Conservation (phyloP, 2,797 vertebrate species). For the Loris lydekkerianus region DNA sequence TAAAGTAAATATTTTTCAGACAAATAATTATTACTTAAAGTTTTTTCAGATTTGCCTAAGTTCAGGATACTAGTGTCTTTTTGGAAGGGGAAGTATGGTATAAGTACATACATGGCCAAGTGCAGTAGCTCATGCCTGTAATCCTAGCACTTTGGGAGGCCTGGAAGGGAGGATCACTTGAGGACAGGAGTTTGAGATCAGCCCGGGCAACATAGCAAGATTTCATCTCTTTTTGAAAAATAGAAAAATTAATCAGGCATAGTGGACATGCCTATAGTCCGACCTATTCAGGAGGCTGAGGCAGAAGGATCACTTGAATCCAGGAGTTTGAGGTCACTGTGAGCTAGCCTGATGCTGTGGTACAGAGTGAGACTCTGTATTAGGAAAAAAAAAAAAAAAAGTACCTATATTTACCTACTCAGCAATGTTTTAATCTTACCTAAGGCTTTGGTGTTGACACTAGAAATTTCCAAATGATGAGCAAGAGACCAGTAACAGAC, state of each 20-base stretch:
- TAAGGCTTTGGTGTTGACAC: background rate
- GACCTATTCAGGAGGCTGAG: background rate
- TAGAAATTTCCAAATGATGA: constrained; percentile 36
- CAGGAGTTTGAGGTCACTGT: background rate
- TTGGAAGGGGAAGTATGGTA: background rate
- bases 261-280: background rate
- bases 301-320: background rate
- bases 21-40: constrained; percentile 45
- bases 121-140: background rate
- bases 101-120: background rate
- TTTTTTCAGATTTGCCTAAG: constrained; percentile 6
- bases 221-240: background rate
- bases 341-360: background rate
- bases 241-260: background rate
- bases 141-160: background rate
- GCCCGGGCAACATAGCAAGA: background rate
- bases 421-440: constrained; percentile 37
- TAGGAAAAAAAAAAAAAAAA: background rate
- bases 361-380: background rate
- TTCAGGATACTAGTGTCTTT: constrained; percentile 39
- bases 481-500: background rate
- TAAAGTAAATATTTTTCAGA: constrained; percentile 57
- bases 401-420: background rate
- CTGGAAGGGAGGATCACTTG: background rate
- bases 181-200: background rate